Conservation (phyloP, 2,113 vertebrate genomes). For the Camelus bactrianus region DNA sequence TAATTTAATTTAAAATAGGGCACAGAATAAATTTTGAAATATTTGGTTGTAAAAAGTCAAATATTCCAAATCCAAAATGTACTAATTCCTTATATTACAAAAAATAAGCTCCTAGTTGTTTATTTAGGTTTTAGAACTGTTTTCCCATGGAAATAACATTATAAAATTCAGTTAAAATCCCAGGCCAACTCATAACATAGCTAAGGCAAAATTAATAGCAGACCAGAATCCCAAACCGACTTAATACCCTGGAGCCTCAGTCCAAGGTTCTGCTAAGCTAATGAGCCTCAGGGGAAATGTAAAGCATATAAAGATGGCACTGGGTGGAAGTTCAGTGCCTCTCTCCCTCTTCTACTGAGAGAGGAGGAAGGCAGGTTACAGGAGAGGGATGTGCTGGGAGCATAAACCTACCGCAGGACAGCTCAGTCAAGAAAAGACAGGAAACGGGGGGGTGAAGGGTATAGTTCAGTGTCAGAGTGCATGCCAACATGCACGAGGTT, state of each 20-base stretch:
- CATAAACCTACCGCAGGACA: neutral
- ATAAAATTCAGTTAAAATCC: constrained; percentile 51
- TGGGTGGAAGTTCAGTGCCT: neutral
- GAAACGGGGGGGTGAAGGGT: no score
- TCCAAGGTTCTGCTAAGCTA: constrained; percentile 9
- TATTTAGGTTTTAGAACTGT: constrained; percentile 37
- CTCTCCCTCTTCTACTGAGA: neutral
- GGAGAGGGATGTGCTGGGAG: neutral
- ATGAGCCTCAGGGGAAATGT: neutral
- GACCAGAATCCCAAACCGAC: neutral
- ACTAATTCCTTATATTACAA: constrained; percentile 10
- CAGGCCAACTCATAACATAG: constrained; percentile 44
- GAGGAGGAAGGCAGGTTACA: neutral
- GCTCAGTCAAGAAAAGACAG: neutral
- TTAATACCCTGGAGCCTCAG: neutral
- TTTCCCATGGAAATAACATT: constrained; percentile 54
- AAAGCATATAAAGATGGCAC: neutral
- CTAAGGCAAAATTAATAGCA: constrained; percentile 66
- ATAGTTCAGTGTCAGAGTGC: no score
- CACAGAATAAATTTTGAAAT: constrained; percentile 2
- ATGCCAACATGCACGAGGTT: no score
- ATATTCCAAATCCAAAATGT: constrained; percentile 5
- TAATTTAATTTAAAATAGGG: neutral
- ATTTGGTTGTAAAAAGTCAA: neutral
- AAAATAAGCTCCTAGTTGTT: constrained; percentile 38